Conservation (phyloP, 2,888 invertebrate species). For the Drosophila merina region DNA sequence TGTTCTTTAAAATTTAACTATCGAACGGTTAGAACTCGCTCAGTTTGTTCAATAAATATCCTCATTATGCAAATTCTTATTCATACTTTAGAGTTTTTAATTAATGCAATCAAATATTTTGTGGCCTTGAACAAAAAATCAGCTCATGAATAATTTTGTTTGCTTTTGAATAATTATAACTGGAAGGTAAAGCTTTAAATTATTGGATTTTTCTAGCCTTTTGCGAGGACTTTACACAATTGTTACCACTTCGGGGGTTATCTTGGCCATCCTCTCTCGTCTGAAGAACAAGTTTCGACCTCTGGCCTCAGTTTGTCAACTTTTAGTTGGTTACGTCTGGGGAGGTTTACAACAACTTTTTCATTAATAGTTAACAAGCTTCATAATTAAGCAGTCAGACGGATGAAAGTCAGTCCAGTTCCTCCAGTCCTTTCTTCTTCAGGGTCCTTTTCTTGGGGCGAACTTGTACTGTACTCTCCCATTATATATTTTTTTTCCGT, state of each 20-base stretch:
- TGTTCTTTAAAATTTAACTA: not conserved
- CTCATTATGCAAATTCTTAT: conserved; percentile 5
- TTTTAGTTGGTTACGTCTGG: conserved; percentile 41
- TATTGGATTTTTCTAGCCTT: conserved; percentile 1
- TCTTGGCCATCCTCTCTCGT: not conserved
- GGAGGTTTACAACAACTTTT: conserved; percentile 68
- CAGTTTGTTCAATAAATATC: not conserved
- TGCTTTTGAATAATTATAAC: not conserved
- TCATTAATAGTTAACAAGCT: conserved; percentile 80
- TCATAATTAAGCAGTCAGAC: conserved; percentile 70
- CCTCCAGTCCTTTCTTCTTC: conserved; percentile 10
- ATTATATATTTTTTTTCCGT: conserved; percentile 36
- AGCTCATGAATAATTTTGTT: not conserved
- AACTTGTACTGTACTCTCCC: conserved; percentile 1
- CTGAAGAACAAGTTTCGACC: conserved; percentile 16
- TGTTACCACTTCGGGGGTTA: conserved; percentile 7
- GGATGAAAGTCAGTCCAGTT: conserved; percentile 15
- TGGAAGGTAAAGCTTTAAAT: not conserved
- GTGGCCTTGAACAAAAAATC: not conserved
- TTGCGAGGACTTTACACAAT: not conserved
- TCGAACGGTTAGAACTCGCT: too few relatives aligned
- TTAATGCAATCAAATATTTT: too few relatives aligned
- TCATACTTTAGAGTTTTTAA: not conserved
- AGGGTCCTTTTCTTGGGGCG: conserved; percentile 7
- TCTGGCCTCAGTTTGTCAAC: conserved; percentile 41